Evolutionary conservation across 2,797 vertebrate species (phyloP).

Genomic region (Sebastes hubbsi): DNA sequence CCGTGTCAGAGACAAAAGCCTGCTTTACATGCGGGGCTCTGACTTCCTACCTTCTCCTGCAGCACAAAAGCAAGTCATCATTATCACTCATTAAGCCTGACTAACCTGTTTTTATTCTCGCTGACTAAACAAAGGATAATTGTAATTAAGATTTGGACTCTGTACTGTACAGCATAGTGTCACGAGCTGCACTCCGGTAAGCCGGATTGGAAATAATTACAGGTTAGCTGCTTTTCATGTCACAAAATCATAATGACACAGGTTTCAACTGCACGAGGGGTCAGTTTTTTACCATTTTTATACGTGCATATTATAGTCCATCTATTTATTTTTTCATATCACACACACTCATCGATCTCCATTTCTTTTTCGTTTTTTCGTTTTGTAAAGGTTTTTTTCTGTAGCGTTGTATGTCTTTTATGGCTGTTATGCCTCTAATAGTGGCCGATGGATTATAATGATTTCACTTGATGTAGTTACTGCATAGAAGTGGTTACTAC

Average conservation of each 20-base stretch:
- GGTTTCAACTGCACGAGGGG: neutral
- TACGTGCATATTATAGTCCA: neutral
- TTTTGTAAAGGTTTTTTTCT: neutral
- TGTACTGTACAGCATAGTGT: constrained; percentile 29
- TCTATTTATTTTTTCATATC: neutral
- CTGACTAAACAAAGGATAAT: constrained; percentile 55
- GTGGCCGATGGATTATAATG: neutral
- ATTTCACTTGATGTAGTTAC: neutral
- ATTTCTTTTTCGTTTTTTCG: too few species aligned
- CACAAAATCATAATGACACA: neutral
- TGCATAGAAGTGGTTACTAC: constrained; percentile 11
- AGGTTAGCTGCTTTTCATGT: constrained; percentile 28
- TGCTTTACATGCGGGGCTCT: constrained; percentile 15
- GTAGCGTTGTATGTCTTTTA: neutral
- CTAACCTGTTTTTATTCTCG: constrained; percentile 43
- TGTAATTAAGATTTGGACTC: constrained; percentile 55
- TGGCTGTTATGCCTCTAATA: neutral
- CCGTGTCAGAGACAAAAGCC: constrained; percentile 39
- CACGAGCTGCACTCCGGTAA: neutral
- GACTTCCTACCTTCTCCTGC: constrained; percentile 29
- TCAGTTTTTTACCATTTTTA: neutral
- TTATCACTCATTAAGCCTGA: constrained; percentile 57
- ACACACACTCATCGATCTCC: neutral
- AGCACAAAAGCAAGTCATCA: constrained; percentile 36
- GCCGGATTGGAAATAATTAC: constrained; percentile 44